A percentile compares a stretch with the other conserved stretches of the same genome.
phyloP scores from a whole-genome alignment of 1,140 invertebrate species.

The Drosophila navojoa region DNA sequence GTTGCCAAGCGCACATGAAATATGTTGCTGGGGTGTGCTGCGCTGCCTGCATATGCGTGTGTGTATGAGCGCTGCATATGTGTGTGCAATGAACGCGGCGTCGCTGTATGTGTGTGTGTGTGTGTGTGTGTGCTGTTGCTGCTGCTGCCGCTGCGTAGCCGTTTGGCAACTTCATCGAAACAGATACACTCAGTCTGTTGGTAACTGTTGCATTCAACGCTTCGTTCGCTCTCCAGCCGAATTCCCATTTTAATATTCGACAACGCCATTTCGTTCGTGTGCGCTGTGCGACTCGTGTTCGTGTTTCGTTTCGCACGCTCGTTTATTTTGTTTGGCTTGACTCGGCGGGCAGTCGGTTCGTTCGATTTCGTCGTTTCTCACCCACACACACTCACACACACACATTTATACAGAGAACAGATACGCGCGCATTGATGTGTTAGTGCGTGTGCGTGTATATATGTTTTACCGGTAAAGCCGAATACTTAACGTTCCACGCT shows the following conservation, averaged over 20 bases:
- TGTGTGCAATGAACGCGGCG: conserved; percentile 29
- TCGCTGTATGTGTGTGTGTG: conserved; percentile 18
- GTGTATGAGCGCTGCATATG: conserved; percentile 31
- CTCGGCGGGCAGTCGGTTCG: conserved; percentile 21
- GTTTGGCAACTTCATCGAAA: conserved; percentile 80
- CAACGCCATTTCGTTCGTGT: conserved; percentile 15
- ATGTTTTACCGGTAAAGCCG: conserved; percentile 30
- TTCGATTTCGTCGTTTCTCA: conserved; percentile 31
- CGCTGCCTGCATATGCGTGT: conserved; percentile 20
- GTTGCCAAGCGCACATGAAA: conserved; percentile 33
- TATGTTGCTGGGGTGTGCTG: conserved; percentile 1
- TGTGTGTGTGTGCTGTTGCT: conserved; percentile 25
- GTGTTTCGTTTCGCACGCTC: conserved; percentile 23
- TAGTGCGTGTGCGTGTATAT: conserved; percentile 13
- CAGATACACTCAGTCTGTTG: conserved; percentile 74
- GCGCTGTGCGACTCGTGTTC: conserved; percentile 19
- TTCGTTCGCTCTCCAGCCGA: conserved; percentile 68
- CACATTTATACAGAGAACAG: background rate
- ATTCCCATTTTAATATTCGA: conserved; percentile 16
- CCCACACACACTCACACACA: conserved; percentile 9
- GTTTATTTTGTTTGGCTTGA: conserved; percentile 21
- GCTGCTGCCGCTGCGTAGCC: conserved; percentile 43
- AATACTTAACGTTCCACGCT: conserved; percentile 22
- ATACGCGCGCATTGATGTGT: background rate
- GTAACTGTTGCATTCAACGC: conserved; percentile 83